Conservation (phyloP, 2,888 invertebrate genomes). For the Salpingus planirostris region DNA sequence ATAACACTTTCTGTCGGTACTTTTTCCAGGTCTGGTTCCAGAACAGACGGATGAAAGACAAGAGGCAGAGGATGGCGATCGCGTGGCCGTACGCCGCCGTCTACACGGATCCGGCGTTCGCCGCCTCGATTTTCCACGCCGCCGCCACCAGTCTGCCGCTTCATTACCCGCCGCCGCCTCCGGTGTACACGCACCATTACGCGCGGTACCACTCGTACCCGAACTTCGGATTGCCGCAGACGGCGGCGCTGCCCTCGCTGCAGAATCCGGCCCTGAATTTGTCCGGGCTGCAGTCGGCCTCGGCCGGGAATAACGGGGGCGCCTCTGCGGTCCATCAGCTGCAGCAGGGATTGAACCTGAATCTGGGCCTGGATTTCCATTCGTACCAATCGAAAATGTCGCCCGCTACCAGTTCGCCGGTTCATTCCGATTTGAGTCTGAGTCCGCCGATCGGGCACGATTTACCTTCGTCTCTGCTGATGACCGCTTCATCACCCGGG, state of each 20-base stretch:
- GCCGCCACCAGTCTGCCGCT: constrained; percentile 60
- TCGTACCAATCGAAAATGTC: constrained; percentile 26
- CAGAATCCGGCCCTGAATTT: constrained; percentile 39
- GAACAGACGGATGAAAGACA: constrained; percentile 95
- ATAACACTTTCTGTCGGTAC: constrained; percentile 6
- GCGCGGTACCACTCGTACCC: constrained; percentile 45
- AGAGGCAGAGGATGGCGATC: constrained; percentile 87
- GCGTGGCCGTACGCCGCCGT: constrained; percentile 94
- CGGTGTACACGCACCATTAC: constrained; percentile 50
- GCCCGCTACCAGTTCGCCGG: constrained; percentile 34
- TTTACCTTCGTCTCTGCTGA: constrained; percentile 32
- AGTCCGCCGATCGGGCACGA: constrained; percentile 38
- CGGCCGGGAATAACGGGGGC: too few species aligned
- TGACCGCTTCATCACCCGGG: constrained; percentile 31
- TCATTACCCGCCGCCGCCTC: constrained; percentile 47
- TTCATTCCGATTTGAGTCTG: constrained; percentile 36
- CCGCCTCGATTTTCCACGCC: constrained; percentile 85
- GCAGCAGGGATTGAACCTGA: constrained; percentile 18
- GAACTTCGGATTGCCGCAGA: constrained; percentile 42
- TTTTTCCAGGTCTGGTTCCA: constrained; percentile 89
- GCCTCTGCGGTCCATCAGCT: too few species aligned
- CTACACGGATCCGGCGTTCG: constrained; percentile 88
- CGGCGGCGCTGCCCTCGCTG: constrained; percentile 25
- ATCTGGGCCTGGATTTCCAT: constrained; percentile 31
- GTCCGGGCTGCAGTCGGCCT: too few species aligned